phyloP scores from a whole-genome alignment of 2,797 vertebrate genomes.

The Rhinatrema bivittatum region DNA sequence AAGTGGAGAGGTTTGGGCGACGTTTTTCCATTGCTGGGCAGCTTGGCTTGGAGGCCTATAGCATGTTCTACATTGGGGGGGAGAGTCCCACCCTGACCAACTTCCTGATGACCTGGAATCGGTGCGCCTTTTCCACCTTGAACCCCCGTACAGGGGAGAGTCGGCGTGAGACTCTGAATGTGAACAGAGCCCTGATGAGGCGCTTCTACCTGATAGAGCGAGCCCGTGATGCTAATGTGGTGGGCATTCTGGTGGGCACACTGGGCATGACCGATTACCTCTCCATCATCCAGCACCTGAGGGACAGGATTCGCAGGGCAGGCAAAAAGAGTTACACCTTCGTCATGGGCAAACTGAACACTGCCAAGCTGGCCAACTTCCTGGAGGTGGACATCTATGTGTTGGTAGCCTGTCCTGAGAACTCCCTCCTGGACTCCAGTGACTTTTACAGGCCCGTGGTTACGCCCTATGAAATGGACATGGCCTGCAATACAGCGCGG shows the following conservation, averaged over 20 bases:
- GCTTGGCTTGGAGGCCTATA: conserved; percentile 41
- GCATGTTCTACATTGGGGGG: conserved; percentile 62
- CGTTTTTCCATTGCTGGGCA: conserved; percentile 29
- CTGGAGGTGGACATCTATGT: conserved; percentile 89
- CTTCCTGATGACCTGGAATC: conserved; percentile 86
- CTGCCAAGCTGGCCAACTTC: conserved; percentile 91
- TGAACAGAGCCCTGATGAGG: conserved; percentile 77
- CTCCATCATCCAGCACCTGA: conserved; percentile 72
- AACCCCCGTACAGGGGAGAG: conserved; percentile 58
- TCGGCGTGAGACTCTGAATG: conserved; percentile 57
- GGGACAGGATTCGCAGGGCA: conserved; percentile 57
- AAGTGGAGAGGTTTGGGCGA: conserved; percentile 51
- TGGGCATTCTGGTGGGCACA: conserved; percentile 87
- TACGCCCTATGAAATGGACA: conserved; percentile 87
- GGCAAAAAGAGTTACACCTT: conserved; percentile 90
- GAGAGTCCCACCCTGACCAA: conserved; percentile 68
- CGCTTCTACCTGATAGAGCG: conserved; percentile 83
- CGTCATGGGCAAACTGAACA: conserved; percentile 86
- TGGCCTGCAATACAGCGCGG: conserved; percentile 85
- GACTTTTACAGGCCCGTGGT: conserved; percentile 78
- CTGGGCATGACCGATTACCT: conserved; percentile 76
- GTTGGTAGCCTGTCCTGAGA: conserved; percentile 84
- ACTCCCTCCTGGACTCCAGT: conserved; percentile 73
- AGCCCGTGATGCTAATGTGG: conserved; percentile 79
- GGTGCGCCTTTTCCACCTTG: conserved; percentile 73